Evolutionary conservation across 2,888 invertebrate genomes (phyloP).

Genomic region (Drosophila anceps): DNA sequence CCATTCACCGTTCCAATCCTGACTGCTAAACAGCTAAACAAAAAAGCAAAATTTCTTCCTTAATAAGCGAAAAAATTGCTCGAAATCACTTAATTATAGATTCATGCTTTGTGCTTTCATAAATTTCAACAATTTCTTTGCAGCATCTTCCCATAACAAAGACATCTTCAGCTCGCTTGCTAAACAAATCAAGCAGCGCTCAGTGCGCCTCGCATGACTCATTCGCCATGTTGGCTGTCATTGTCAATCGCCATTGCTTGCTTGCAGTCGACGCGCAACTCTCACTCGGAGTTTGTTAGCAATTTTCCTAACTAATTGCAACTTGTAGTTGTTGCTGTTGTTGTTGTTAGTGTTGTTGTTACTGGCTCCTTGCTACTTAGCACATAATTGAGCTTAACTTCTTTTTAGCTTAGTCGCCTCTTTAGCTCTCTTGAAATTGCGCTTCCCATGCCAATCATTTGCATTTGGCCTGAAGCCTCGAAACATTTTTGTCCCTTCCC

Average conservation of each 20-base stretch:
- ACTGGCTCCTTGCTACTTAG: constrained; percentile 68
- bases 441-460: constrained; percentile 80
- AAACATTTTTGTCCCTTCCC: constrained; percentile 15
- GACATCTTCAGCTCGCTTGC: not conserved
- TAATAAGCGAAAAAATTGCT: not conserved
- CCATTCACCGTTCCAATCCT: not conserved
- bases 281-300: constrained; percentile 47
- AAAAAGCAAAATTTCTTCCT: not conserved
- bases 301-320: constrained; percentile 59
- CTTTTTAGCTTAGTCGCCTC: constrained; percentile 48
- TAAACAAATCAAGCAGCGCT: not conserved
- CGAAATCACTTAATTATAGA: not conserved
- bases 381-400: constrained; percentile 72
- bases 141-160: not conserved
- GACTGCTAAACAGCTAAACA: not conserved
- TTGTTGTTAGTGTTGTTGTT: constrained; percentile 15
- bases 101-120: not conserved
- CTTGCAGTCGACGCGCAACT: constrained; percentile 33
- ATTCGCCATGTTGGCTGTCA: constrained; percentile 56
- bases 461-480: constrained; percentile 45
- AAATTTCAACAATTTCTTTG: not conserved
- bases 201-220: constrained; percentile 30
- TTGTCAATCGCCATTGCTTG: constrained; percentile 22
- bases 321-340: constrained; percentile 25
- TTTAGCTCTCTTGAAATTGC: constrained; percentile 40